Evolutionary conservation across 2,113 vertebrate species (phyloP).

Genomic region (Entomyzon cyanotis): DNA sequence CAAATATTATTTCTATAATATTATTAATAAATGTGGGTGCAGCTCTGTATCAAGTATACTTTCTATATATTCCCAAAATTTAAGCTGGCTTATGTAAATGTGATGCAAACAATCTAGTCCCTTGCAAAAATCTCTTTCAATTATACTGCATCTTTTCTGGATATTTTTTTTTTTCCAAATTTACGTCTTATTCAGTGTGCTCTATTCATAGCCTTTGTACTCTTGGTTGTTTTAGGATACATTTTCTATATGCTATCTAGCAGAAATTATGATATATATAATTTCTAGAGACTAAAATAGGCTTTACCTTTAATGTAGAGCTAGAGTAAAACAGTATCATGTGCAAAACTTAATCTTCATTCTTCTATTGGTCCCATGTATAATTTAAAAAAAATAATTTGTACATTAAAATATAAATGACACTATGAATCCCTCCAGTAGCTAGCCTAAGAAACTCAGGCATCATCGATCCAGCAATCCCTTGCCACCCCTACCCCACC

Average conservation of each 20-base stretch:
- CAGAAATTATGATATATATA: not conserved
- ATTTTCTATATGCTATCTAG: not conserved
- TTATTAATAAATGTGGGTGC: not conserved
- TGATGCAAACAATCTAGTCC: not conserved
- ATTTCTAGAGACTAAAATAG: not conserved
- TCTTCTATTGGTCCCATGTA: not conserved
- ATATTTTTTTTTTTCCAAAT: not conserved
- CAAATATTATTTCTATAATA: not conserved
- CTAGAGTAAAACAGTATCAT: not conserved
- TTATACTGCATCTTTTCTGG: not conserved
- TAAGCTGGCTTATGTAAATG: not conserved
- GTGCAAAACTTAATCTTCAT: not conserved
- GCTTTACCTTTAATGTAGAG: not conserved
- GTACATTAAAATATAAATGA: not conserved
- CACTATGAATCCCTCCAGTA: not conserved
- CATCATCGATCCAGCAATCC: not conserved
- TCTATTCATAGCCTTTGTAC: not conserved
- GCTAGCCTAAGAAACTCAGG: not conserved
- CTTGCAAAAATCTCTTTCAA: not conserved
- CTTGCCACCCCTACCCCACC: accelerated
- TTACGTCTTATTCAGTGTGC: not conserved
- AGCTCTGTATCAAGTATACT: not conserved
- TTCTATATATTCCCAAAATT: not conserved
- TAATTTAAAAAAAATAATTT: not conserved
- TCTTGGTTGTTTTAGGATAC: not conserved